Conservation (phyloP, 2,113 vertebrate species). For the Hypanus sabinus region DNA sequence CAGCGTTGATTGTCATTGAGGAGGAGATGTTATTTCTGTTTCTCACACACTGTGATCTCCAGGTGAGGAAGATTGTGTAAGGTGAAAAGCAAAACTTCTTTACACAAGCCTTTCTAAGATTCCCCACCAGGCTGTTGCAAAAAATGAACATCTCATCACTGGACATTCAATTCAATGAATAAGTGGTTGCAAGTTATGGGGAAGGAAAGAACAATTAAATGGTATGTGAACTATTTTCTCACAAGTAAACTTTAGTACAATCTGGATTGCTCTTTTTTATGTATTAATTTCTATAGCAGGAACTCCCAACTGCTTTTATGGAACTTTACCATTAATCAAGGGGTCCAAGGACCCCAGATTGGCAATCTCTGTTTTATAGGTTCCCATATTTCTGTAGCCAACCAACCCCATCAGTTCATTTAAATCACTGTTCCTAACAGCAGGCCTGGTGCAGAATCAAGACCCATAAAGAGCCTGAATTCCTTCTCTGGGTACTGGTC, state of each 20-base stretch:
- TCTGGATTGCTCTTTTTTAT: background rate
- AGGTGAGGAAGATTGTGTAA: background rate
- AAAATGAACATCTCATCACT: background rate
- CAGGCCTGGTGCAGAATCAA: background rate
- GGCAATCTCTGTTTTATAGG: background rate
- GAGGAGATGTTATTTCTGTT: no score
- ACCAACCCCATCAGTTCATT: background rate
- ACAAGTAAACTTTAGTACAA: background rate
- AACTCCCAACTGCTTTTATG: no score
- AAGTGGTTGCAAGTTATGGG: background rate
- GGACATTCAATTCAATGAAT: background rate
- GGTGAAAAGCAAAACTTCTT: background rate
- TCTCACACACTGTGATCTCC: no score
- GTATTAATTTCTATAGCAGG: background rate
- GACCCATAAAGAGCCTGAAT: background rate
- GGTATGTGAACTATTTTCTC: background rate
- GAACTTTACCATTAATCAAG: no score
- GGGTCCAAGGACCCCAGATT: no score
- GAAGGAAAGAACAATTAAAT: background rate
- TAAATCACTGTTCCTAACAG: background rate
- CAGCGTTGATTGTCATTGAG: no score
- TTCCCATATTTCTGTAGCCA: background rate
- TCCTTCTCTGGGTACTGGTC: background rate
- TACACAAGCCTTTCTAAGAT: background rate
- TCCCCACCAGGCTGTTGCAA: background rate